phyloP scores from a whole-genome alignment of 2,888 invertebrate genomes.

The Acleris literana region DNA sequence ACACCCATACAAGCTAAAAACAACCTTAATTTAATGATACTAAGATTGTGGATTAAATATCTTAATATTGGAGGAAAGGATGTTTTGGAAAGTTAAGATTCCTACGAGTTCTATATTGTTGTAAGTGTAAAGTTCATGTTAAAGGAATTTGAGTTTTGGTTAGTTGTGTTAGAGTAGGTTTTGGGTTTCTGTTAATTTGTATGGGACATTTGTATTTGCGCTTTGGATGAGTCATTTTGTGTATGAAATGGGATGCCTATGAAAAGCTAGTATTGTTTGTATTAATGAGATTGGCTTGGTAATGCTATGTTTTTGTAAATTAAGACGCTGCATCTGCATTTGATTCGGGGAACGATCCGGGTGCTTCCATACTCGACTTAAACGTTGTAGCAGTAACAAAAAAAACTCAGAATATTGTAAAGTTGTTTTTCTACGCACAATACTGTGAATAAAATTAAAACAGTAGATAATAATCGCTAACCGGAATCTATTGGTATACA shows the following conservation, averaged over 20 bases:
- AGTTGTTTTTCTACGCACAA: too few species aligned
- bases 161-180: slow-evolving; percentile 43
- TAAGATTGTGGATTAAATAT: slow-evolving; percentile 28
- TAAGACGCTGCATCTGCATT: slow-evolving; percentile 45
- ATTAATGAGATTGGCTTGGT: slow-evolving; percentile 41
- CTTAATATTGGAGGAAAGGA: slow-evolving; percentile 1
- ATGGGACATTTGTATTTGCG: slow-evolving; percentile 57
- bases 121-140: slow-evolving; percentile 16
- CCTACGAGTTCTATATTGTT: slow-evolving; percentile 6
- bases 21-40: slow-evolving; percentile 38
- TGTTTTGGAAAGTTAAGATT: slow-evolving; percentile 11
- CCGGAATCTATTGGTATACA: too few species aligned
- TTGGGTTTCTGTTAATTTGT: slow-evolving; percentile 39
- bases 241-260: slow-evolving; percentile 62
- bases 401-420: too few species aligned
- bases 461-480: too few species aligned
- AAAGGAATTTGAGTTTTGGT: slow-evolving; percentile 36
- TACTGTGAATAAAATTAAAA: too few species aligned
- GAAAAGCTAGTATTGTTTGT: slow-evolving; percentile 34
- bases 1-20: slow-evolving; percentile 35
- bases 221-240: slow-evolving; percentile 70
- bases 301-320: slow-evolving; percentile 53
- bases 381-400: not conserved
- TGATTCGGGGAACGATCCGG: slow-evolving; percentile 19
- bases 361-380: slow-evolving; percentile 6